Conservation (phyloP, 2,113 vertebrate genomes). For the Upupa epops region DNA sequence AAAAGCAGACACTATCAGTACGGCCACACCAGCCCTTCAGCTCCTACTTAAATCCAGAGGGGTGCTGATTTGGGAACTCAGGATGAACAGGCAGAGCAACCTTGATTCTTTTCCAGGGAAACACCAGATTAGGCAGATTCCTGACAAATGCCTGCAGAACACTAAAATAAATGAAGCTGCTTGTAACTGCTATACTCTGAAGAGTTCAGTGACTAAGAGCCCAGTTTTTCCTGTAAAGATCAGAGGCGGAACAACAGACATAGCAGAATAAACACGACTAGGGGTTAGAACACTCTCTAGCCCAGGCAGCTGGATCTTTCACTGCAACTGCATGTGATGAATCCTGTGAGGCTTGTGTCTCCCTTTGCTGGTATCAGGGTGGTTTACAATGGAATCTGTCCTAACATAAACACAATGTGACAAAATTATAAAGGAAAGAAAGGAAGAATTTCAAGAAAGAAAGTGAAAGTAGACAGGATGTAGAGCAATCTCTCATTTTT, state of each 20-base stretch:
- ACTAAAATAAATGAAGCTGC: background rate
- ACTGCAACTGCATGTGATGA: background rate
- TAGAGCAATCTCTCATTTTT: background rate
- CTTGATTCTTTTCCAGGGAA: background rate
- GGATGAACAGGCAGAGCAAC: background rate
- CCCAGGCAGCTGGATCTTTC: background rate
- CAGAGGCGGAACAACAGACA: background rate
- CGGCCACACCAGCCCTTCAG: background rate
- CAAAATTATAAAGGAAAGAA: background rate
- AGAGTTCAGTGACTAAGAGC: background rate
- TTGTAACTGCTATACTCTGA: background rate
- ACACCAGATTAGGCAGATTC: background rate
- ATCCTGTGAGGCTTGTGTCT: background rate
- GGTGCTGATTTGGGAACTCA: background rate
- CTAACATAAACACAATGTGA: background rate
- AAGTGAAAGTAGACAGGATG: background rate
- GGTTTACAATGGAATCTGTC: background rate
- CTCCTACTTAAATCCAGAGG: background rate
- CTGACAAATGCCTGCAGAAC: background rate
- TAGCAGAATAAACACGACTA: background rate
- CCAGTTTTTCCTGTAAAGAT: background rate
- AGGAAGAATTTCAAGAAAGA: background rate
- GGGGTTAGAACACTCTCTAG: background rate
- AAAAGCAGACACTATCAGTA: background rate
- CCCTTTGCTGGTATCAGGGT: background rate